Evolutionary conservation across 2,888 invertebrate species (phyloP).

Genomic region (Ormia ochracea): DNA sequence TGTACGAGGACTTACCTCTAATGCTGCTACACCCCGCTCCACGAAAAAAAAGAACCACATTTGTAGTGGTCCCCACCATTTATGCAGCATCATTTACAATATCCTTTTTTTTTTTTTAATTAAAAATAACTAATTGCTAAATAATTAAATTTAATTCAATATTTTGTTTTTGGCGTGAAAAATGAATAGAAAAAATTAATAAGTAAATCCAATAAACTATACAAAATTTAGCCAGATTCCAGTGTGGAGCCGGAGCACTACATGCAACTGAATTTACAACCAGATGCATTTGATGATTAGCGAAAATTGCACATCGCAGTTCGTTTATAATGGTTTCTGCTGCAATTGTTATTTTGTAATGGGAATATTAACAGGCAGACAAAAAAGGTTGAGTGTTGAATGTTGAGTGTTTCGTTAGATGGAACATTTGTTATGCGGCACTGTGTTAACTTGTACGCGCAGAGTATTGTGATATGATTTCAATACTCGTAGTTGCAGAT

Average conservation of each 20-base stretch:
- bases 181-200: background rate
- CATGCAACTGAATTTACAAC: background rate
- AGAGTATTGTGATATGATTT: background rate
- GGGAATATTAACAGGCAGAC: slow-evolving; percentile 3
- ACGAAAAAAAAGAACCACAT: too few relatives aligned
- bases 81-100: too few relatives aligned
- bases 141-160: background rate
- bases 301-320: slow-evolving; percentile 1
- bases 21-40: too few relatives aligned
- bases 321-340: background rate
- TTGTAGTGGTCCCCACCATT: too few relatives aligned
- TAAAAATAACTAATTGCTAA: too few relatives aligned
- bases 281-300: slow-evolving; percentile 3
- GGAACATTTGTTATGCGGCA: background rate
- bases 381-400: background rate
- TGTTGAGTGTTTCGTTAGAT: background rate
- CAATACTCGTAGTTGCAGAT: slow-evolving; percentile 25
- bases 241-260: background rate
- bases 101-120: too few relatives aligned
- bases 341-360: slow-evolving; percentile 5
- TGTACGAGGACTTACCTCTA: too few relatives aligned
- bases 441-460: background rate
- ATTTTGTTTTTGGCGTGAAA: background rate
- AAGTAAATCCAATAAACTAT: background rate
- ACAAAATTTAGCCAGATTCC: background rate